Evolutionary conservation across 1,140 invertebrate genomes (phyloP), one percentile per base, ranked within the genome.

Genomic region (Micrasema minimum): DNA sequence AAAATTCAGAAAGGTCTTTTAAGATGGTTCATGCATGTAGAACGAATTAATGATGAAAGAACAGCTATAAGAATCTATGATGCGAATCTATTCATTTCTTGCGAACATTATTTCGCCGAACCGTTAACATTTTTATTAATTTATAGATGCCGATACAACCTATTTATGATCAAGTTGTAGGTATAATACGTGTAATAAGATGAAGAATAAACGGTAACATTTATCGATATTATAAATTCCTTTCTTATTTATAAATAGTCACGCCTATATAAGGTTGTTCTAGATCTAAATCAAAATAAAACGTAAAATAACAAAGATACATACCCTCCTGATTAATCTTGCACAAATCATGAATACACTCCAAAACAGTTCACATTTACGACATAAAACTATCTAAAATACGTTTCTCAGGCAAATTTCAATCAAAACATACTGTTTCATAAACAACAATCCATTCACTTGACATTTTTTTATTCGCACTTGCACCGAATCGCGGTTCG

Each of bases 341-440:
- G 53, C 9, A 18, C 53, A 35, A 57, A 57, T 37, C 53, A 57
- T 57, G 53, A 37, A 57, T 57, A 35, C 35, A 38, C n/a, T 0
- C 26, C 53, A 57, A 23, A 38, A 18, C n/a, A n/a, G n/a, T n/a
- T n/a, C n/a, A 5, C 53, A 57, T 31, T 57, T 14, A 57, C n/a
- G 37, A 5, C 16, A 57, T 37, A 14, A 7, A 57, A 35, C 35
- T 3, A 37, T 38, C 18, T 37, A 16, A 14, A 16, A 20, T 31
- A 57, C 35, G 35, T 35, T n/a, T n/a, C n/a, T n/a, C n/a, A n/a
- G 31, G 6, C 12, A 22, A 16, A 57, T 1, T 35, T 57, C n/a
- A n/a, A 18, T 12, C 26, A 31, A 14, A 14, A 57, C 53, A 57
- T 57, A 38, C n/a, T 18, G 31, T 57, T 57, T 57, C n/a, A 35